Evolutionary conservation across 2,113 vertebrate species (phyloP).

Genomic region (Hypanus sabinus): DNA sequence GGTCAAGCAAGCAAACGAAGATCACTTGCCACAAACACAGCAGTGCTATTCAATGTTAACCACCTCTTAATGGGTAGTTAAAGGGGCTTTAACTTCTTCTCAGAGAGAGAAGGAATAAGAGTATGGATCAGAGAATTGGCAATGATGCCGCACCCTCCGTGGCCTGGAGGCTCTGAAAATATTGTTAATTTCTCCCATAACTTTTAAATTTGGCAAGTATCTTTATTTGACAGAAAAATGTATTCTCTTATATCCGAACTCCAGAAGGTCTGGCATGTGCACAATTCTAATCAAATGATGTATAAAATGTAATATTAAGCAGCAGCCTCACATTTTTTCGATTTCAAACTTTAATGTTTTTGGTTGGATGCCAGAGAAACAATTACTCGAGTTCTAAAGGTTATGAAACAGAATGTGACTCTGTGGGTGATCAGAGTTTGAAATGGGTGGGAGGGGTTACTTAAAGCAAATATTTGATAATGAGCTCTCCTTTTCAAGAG

Average conservation of each 20-base stretch:
- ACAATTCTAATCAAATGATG: constrained; percentile 13
- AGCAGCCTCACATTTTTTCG: not conserved
- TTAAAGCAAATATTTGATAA: constrained; percentile 12
- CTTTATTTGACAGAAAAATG: not conserved
- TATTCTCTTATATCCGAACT: not conserved
- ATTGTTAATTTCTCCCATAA: not conserved
- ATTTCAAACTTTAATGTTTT: not conserved
- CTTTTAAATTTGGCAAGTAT: not conserved
- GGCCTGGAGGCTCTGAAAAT: not conserved
- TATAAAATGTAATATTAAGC: not conserved
- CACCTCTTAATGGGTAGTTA: not conserved
- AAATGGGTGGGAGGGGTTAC: not conserved
- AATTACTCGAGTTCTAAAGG: constrained; percentile 1
- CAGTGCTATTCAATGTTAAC: no score
- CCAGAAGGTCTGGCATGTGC: not conserved
- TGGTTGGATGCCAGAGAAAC: not conserved
- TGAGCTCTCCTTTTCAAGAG: not conserved
- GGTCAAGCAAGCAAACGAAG: no score
- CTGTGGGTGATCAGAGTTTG: not conserved
- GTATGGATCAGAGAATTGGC: not conserved
- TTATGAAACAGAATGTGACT: constrained; percentile 10
- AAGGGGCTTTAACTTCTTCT: not conserved
- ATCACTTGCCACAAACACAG: no score
- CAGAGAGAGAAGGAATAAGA: not conserved
- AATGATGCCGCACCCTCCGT: not conserved